phyloP scores from a whole-genome alignment of 2,888 invertebrate genomes.

The Uropetala carovei region DNA sequence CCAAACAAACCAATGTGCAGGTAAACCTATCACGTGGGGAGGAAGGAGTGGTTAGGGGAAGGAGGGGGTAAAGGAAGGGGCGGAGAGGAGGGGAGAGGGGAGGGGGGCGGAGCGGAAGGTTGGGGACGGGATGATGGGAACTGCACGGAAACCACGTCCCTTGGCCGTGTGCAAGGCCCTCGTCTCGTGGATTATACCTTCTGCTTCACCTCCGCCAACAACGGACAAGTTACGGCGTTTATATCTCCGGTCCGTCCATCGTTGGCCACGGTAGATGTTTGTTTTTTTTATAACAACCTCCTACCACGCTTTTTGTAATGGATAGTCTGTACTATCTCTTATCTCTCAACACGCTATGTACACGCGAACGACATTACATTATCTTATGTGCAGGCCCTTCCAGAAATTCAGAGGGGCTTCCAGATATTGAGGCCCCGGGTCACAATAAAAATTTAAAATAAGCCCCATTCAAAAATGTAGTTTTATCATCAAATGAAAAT shows the following conservation, averaged over 20 bases:
- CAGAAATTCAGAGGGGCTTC: too few species aligned
- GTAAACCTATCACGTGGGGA: background rate
- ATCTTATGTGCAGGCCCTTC: too few species aligned
- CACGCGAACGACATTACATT: background rate
- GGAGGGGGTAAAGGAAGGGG: background rate
- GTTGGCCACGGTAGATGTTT: background rate
- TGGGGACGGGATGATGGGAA: background rate
- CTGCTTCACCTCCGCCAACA: slow-evolving; percentile 34
- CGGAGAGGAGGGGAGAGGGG: background rate
- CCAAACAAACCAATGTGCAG: background rate
- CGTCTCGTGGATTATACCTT: slow-evolving; percentile 36
- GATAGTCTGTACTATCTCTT: background rate
- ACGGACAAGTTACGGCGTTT: slow-evolving; percentile 18
- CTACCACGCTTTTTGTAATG: background rate
- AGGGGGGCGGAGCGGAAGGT: background rate
- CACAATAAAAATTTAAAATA: too few species aligned
- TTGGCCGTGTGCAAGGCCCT: slow-evolving; percentile 30
- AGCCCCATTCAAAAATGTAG: too few species aligned
- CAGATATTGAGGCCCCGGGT: too few species aligned
- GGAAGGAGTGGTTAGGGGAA: background rate
- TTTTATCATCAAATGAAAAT: too few species aligned
- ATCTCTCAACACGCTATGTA: background rate
- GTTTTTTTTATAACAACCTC: background rate
- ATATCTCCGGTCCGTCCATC: background rate
- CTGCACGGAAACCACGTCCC: slow-evolving; percentile 24